Evolutionary conservation across 2,113 vertebrate genomes (phyloP).

Genomic region (Pavo muticus): DNA sequence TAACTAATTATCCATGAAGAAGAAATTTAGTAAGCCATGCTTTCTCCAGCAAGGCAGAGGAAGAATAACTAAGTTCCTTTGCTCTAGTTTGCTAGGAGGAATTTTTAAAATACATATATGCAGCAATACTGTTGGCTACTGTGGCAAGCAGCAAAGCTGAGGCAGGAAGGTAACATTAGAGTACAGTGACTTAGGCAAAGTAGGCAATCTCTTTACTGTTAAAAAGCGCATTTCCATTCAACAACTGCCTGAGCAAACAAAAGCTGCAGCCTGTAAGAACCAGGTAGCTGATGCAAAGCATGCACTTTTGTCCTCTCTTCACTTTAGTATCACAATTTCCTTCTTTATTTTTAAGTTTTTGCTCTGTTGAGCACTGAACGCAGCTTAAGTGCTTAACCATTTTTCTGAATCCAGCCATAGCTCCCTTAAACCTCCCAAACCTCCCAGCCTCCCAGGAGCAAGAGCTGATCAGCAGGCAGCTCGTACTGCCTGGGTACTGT

Average conservation of each 20-base stretch:
- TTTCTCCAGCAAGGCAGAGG: neutral
- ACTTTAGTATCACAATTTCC: neutral
- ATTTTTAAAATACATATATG: neutral
- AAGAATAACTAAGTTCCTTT: neutral
- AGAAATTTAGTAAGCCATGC: neutral
- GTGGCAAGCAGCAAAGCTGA: too few relatives aligned
- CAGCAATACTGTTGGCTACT: neutral
- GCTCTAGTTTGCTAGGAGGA: neutral
- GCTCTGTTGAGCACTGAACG: neutral
- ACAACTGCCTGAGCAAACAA: neutral
- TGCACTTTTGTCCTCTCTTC: neutral
- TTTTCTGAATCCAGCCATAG: neutral
- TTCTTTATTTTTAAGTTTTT: neutral
- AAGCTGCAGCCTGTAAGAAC: neutral
- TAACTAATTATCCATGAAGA: neutral
- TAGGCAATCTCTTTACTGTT: neutral
- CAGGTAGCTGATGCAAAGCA: neutral
- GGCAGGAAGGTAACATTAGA: neutral
- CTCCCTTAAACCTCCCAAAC: neutral
- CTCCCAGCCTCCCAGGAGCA: accelerated
- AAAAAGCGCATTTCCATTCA: neutral
- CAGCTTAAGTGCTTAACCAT: neutral
- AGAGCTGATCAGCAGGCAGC: conserved; percentile 17
- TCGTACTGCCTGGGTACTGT: neutral
- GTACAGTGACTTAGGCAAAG: neutral